A percentile compares a stretch with the other conserved stretches of the same genome.
Conservation (phyloP, 2,797 vertebrate species). For the Neosilurus mollespiculum region DNA sequence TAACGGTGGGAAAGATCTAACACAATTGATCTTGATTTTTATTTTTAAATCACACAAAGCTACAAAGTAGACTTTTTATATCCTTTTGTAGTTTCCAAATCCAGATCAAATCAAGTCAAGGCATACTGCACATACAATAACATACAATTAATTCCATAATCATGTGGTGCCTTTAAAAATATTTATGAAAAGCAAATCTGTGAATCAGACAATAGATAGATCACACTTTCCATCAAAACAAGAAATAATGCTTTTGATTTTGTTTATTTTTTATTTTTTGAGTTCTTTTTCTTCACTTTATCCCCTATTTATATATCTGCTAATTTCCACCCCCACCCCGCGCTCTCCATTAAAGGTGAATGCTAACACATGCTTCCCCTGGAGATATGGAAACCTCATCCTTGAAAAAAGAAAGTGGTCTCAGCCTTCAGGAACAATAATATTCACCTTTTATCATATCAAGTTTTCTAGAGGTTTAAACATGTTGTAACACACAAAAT, state of each 20-base stretch:
- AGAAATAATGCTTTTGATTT: neutral
- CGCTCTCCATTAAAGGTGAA: neutral
- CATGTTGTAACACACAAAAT: neutral
- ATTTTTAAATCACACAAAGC: too few relatives aligned
- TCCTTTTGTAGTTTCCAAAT: too few relatives aligned
- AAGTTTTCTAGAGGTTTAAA: neutral
- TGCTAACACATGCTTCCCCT: neutral
- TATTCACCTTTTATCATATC: neutral
- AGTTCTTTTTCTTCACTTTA: neutral
- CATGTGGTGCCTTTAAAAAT: neutral
- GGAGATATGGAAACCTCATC: neutral
- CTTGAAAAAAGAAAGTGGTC: neutral
- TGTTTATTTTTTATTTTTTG: neutral
- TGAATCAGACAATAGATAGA: neutral
- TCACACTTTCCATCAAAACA: neutral
- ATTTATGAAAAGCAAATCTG: neutral
- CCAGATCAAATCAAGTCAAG: too few relatives aligned
- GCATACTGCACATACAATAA: too few relatives aligned
- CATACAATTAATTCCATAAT: neutral
- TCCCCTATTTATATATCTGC: neutral
- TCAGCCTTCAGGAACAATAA: neutral
- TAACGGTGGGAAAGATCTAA: too few relatives aligned
- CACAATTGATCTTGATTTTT: too few relatives aligned
- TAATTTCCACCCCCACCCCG: neutral
- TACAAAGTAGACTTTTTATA: too few relatives aligned